Percentiles rank a stretch among this genome's conserved stretches.
These are phyloP conservation scores for Syrista parreyssii DNA, from an alignment of 2,888 invertebrate species.

Conservation along the genomic window DNA sequence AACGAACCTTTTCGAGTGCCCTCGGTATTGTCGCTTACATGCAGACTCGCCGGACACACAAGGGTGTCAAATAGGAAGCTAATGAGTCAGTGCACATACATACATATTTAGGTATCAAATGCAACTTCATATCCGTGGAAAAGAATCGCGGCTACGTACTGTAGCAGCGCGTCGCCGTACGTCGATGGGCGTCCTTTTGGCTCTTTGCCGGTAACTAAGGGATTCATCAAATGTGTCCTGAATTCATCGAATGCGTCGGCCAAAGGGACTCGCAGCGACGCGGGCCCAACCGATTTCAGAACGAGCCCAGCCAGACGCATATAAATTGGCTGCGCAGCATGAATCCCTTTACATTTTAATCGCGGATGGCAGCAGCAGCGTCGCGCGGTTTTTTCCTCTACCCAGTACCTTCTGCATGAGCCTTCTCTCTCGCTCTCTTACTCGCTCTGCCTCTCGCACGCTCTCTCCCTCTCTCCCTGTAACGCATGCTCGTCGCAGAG, in stretches of 20 bases:
- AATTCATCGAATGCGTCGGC: slow-evolving; percentile 26
- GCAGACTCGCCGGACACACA: no score
- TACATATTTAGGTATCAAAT: no score
- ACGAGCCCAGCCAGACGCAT: slow-evolving; percentile 43
- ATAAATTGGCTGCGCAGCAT: slow-evolving; percentile 44
- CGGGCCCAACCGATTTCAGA: slow-evolving; percentile 31
- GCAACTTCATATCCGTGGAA: no score
- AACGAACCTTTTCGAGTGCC: no score
- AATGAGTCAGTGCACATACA: no score
- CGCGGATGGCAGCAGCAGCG: slow-evolving; percentile 32
- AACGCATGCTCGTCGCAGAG: no score
- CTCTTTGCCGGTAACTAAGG: no score
- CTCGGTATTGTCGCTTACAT: no score
- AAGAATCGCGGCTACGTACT: no score
- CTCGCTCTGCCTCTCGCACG: slow-evolving; percentile 3
- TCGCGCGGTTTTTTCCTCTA: slow-evolving; percentile 17
- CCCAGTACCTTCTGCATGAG: background rate
- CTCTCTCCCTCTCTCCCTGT: slow-evolving; percentile 6
- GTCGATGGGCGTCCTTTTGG: no score
- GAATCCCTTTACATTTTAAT: slow-evolving; percentile 48
- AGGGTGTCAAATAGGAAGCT: no score
- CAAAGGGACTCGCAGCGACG: slow-evolving; percentile 8
- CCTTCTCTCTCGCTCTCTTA: background rate
- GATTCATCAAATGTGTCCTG: slow-evolving; percentile 2
- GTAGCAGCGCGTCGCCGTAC: no score